Percentiles rank a stretch among this genome's conserved stretches.
Conservation (phyloP, 1,140 invertebrate species). For the Daktulosphaira vitifoliae region DNA sequence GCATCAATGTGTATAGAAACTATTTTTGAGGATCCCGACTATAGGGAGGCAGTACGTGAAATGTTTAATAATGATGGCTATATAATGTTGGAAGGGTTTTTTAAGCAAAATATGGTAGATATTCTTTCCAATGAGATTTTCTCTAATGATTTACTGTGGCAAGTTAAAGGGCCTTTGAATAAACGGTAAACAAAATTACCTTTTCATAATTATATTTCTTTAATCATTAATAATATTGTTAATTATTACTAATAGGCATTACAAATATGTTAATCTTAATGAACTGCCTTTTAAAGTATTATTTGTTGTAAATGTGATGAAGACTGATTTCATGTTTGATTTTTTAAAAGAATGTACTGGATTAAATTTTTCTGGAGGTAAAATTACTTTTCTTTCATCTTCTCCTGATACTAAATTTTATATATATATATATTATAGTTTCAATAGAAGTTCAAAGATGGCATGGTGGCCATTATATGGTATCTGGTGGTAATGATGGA, state of each 20-base stretch:
- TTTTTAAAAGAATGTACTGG: constrained; percentile 14
- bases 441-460: constrained; percentile 26
- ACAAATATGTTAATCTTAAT: neutral
- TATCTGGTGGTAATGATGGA: constrained; percentile 7
- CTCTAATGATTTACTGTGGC: neutral
- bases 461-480: constrained; percentile 26
- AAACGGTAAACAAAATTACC: neutral
- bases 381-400: neutral
- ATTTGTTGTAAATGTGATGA: constrained; percentile 11
- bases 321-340: constrained; percentile 12
- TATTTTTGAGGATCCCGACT: neutral
- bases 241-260: neutral
- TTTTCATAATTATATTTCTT: neutral
- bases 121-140: neutral
- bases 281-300: neutral
- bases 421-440: neutral
- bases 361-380: neutral
- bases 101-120: neutral
- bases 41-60: neutral
- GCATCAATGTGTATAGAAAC: neutral
- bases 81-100: constrained; percentile 1
- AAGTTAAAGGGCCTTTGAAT: constrained; percentile 9
- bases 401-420: neutral
- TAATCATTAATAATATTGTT: neutral
- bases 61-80: neutral